A percentile compares a stretch with the other conserved stretches of the same genome.
These are phyloP conservation scores for Lepidostoma basale DNA, from an alignment of 1,140 invertebrate species.

Conservation along the genomic window DNA sequence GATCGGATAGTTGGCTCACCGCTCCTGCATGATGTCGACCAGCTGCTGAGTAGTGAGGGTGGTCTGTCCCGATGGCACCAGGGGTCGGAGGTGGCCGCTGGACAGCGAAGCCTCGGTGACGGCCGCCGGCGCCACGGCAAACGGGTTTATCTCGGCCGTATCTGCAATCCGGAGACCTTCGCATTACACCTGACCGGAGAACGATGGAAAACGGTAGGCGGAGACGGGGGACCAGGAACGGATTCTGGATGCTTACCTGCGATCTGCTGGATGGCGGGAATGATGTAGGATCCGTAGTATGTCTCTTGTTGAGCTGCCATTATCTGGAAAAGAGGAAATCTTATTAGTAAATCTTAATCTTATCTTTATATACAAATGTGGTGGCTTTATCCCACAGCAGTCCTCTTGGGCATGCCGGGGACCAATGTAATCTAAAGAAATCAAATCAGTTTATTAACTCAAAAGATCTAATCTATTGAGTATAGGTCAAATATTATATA, in stretches of 20 bases:
- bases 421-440: too few species aligned
- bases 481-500: too few species aligned
- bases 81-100: constrained; percentile 49
- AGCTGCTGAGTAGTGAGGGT: constrained; percentile 48
- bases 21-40: constrained; percentile 47
- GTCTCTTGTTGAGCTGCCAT: constrained; percentile 54
- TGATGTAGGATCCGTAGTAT: constrained; percentile 36
- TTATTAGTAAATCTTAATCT: not conserved
- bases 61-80: constrained; percentile 37
- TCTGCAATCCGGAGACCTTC: constrained; percentile 38
- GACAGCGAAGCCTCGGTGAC: constrained; percentile 40
- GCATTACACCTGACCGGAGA: too few species aligned
- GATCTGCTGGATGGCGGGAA: constrained; percentile 30
- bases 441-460: too few species aligned
- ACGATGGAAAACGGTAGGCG: too few species aligned
- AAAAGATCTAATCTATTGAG: too few species aligned
- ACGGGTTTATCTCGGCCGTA: constrained; percentile 52
- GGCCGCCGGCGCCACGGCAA: constrained; percentile 49
- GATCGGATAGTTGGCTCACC: too few species aligned
- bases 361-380: too few species aligned
- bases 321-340: constrained; percentile 47
- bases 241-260: constrained; percentile 2
- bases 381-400: too few species aligned
- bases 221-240: too few species aligned
- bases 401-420: too few species aligned